A percentile compares a stretch with the other conserved stretches of the same genome.
These are phyloP conservation scores for Engraulis encrasicolus DNA, from an alignment of 2,113 vertebrate genomes.

Conservation along the genomic window DNA sequence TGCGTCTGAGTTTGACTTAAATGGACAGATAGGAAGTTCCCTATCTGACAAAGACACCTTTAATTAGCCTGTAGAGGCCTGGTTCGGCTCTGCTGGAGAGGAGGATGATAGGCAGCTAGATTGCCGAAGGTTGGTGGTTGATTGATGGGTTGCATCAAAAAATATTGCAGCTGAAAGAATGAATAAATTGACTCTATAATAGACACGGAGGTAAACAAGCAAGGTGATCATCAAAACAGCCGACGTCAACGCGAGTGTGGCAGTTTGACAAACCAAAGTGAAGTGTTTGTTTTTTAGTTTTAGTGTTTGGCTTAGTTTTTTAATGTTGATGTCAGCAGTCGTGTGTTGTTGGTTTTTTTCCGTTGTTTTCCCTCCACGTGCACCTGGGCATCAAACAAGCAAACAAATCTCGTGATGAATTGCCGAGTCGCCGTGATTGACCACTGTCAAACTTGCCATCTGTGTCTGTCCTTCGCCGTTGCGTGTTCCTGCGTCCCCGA, in stretches of 20 bases:
- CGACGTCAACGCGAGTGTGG: neutral
- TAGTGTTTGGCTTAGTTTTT: too few relatives aligned
- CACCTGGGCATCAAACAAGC: neutral
- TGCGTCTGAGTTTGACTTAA: neutral
- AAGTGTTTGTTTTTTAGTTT: neutral
- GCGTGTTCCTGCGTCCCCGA: neutral
- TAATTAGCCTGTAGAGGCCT: neutral
- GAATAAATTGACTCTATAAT: slow-evolving; percentile 10
- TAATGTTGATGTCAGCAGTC: neutral
- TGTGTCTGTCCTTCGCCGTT: neutral
- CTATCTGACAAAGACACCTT: slow-evolving; percentile 2
- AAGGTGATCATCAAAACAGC: slow-evolving; percentile 2
- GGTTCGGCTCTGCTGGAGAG: neutral
- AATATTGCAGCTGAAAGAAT: neutral
- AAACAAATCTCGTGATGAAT: neutral
- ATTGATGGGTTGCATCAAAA: slow-evolving; percentile 7
- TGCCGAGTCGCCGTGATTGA: neutral
- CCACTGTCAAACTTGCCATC: neutral
- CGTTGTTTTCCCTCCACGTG: neutral
- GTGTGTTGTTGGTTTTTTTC: too few relatives aligned
- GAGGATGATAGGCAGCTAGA: slow-evolving; percentile 3
- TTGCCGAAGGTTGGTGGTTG: neutral
- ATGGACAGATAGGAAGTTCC: neutral
- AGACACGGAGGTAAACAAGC: slow-evolving; percentile 10
- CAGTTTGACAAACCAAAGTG: neutral